Conservation (phyloP, 2,797 vertebrate species). For the Oreochromis grahami region DNA sequence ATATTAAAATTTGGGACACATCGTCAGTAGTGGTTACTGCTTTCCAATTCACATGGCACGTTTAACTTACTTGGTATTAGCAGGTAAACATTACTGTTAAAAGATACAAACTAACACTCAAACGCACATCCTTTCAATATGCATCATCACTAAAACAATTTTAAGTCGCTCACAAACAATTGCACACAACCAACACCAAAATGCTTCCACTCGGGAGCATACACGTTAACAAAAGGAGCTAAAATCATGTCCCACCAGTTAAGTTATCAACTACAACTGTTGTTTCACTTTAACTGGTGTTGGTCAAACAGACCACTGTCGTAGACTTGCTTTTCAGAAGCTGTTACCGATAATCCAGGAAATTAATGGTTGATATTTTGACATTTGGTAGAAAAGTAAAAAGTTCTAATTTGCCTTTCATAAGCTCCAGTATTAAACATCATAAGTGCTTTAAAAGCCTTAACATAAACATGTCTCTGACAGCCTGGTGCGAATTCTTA, state of each 20-base stretch:
- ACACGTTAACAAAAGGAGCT: fast-evolving
- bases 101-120: fast-evolving
- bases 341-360: not conserved
- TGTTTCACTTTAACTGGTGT: not conserved
- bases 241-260: not conserved
- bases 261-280: not conserved
- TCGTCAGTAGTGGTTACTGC: not conserved
- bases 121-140: fast-evolving
- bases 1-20: not conserved
- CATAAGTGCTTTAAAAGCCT: not conserved
- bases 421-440: not conserved
- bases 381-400: not conserved
- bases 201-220: not conserved
- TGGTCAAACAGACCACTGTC: not conserved
- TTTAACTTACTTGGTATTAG: not conserved
- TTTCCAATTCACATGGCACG: not conserved
- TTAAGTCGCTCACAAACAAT: not conserved
- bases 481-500: not conserved
- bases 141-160: not conserved
- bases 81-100: not conserved
- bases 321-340: not conserved
- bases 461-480: not conserved
- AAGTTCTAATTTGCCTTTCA: not conserved
- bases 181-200: not conserved
- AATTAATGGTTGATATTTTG: not conserved